Conservation (phyloP, 2,113 vertebrate genomes). For the Calonectris borealis region DNA sequence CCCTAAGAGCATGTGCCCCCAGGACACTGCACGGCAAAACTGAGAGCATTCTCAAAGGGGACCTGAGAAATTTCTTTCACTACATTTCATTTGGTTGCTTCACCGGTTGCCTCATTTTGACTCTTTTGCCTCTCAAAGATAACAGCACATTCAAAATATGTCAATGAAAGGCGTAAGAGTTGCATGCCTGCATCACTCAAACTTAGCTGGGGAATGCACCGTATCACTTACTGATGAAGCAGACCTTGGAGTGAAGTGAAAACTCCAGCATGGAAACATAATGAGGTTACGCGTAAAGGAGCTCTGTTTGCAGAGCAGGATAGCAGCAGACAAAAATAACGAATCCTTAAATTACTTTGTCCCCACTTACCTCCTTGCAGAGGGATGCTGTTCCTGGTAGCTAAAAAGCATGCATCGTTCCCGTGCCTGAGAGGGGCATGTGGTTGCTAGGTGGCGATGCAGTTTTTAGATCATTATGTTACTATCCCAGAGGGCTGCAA, state of each 20-base stretch:
- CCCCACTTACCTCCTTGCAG: neutral
- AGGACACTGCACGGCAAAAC: accelerated
- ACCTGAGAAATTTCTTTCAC: neutral
- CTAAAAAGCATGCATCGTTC: neutral
- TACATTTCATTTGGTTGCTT: neutral
- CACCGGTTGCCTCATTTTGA: neutral
- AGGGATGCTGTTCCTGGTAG: neutral
- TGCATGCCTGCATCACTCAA: neutral
- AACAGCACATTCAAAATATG: neutral
- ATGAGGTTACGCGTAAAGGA: neutral
- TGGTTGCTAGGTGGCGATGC: neutral
- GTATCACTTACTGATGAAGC: neutral
- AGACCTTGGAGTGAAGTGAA: neutral
- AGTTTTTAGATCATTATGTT: neutral
- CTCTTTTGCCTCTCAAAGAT: neutral
- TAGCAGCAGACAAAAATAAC: neutral
- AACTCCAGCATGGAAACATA: neutral
- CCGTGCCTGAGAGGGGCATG: neutral
- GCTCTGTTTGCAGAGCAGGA: neutral
- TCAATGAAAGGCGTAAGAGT: neutral
- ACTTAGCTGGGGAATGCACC: neutral
- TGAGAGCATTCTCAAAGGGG: neutral
- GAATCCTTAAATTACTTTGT: neutral
- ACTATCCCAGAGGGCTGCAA: neutral
- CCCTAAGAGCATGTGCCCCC: accelerated